Base-by-base conservation (phyloP, 2,888 invertebrate species). In the Leucoptera coffeella region DNA sequence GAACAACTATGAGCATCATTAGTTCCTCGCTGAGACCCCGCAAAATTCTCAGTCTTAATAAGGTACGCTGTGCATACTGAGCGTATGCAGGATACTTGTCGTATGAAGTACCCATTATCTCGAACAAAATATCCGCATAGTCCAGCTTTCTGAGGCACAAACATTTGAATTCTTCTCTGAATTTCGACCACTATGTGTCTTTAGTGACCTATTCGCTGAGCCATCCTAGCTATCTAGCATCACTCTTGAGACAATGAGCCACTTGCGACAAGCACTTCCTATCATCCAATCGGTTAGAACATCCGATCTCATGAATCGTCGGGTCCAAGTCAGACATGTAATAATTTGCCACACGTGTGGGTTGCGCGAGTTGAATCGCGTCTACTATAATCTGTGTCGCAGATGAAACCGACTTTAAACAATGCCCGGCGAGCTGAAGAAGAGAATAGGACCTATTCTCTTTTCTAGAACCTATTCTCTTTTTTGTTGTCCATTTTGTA, bases 151-250 rank as follows among this genome's bases (percentile, higher is more conserved):
- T 8, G 2, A 28, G 28, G 15, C 30, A 30, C 5, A 30, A 22
- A n/a, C 28, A 11, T 14, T 12, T 15, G 15, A 28, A 30, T 12
- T 30, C 28, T 7, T n/a, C 8, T 15, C 23, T 26, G 13, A 30
- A 30, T 9, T 28, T 28, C 9, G 20, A 14, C 30, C 30, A 30
- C 4, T 22, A 12, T 4, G 28, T 23, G 23, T 30, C 30, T 15
- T 26, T 28, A 3, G 28, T 22, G 7, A 28, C 14, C 15, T 24
- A 17, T 14, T 23, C 12, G 11, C n/a, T n/a, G 8, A 28, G 11
- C 23, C 28, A 28, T n/a, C n/a, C n/a, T n/a, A n/a, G n/a, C n/a
- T 8, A 14, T 4, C 17, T 11, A 15, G 28, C 28, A 14, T 28
- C 28, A 9, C 28, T 23, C 14, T 24, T 28, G 9, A 28, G 20